Base-by-base conservation (phyloP, 2,113 vertebrate genomes). In the Junco hyemalis region DNA sequence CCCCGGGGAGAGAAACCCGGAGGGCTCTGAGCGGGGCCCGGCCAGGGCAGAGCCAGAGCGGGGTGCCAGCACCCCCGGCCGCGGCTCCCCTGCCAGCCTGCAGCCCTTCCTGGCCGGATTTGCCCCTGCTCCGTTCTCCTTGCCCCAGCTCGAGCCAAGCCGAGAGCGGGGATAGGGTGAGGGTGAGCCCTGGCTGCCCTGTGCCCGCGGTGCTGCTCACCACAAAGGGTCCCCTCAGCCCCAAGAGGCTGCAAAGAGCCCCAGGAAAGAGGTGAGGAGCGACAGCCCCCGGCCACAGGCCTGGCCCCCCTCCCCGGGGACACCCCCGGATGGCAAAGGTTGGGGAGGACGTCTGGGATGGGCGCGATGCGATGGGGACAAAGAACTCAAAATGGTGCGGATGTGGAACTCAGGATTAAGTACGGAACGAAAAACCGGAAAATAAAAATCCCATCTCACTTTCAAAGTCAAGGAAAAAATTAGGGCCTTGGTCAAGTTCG, bases 381-480 rank as follows among this genome's bases (percentile, higher is more conserved):
- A 11, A 96, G 94, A 97, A 95, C 82, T 82, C 80, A 96, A 91
- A 94, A 96, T 90, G 91, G 88, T 8, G 73, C 84, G 88, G 70
- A 95, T 92, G 95, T 77, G 86, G 86, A 96, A 95, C 96, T 94
- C 92, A 95, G 91, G 53, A 53, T 18, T 18, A 93, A 91, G 94
- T 66, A 89, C 90, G 51, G 78, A 97, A 95, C 86, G 2, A 97
- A 98, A 98, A 98, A 98, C 86, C 87, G 97, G 91, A 93, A 97
- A 98, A 96, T 93, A 95, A 97, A 97, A 97, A 97, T 97, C 96
- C 97, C 98, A 98, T 98, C 99, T 99, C 99, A 99, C 98, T 98
- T 99, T 99, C 98, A 99, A 99, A 99, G 99, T 99, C 99, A 99
- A 99, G 99, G 98, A 98, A 99, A 99, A 99, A 98, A 98, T 98